A percentile compares a stretch with the other conserved stretches of the same genome.
phyloP scores from a whole-genome alignment of 2,113 vertebrate species.

The Xenopus laevis region DNA sequence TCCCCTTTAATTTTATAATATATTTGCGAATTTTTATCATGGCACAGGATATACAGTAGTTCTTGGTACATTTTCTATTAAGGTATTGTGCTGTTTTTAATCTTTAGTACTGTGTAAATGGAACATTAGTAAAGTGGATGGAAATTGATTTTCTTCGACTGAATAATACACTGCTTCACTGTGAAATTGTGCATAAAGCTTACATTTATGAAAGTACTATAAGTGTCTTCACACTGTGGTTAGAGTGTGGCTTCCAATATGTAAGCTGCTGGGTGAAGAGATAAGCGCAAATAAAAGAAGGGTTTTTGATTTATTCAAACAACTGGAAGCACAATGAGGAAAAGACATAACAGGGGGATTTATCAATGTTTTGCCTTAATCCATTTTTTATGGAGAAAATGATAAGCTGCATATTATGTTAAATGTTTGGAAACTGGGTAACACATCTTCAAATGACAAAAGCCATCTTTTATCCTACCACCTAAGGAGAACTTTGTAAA shows the following conservation, averaged over 20 bases:
- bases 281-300: conserved; percentile 1
- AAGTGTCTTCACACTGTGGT: conserved; percentile 3
- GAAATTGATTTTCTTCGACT: conserved; percentile 10
- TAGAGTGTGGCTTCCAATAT: background rate
- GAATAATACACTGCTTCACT: conserved; percentile 7
- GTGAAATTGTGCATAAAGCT: conserved; percentile 7
- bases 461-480: conserved; percentile 10
- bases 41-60: too few species aligned
- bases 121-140: conserved; percentile 3
- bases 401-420: conserved; percentile 1
- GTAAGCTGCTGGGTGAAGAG: conserved; percentile 1
- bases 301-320: conserved; percentile 1
- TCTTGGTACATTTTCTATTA: background rate
- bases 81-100: conserved; percentile 2
- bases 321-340: background rate
- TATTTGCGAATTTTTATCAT: too few species aligned
- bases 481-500: background rate
- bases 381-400: background rate
- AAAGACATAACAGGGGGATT: background rate
- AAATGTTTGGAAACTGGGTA: background rate
- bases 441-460: background rate
- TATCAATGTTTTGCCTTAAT: background rate
- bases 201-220: conserved; percentile 14
- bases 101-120: background rate
- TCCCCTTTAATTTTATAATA: too few species aligned